Evolutionary conservation across 2,797 vertebrate genomes (phyloP).

Genomic region (Setipinna tenuifilis): DNA sequence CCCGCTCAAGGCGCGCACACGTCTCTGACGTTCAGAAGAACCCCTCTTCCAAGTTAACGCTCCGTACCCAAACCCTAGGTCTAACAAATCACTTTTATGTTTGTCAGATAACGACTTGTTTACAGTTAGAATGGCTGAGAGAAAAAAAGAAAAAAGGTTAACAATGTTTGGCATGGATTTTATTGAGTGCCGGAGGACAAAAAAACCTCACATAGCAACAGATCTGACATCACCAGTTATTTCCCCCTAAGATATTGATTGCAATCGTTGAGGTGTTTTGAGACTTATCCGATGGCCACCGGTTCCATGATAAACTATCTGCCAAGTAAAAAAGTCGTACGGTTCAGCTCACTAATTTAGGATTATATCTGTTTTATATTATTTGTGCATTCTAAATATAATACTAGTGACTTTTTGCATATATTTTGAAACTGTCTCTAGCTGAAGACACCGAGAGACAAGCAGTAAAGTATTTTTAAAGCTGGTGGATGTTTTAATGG

Average conservation of each 20-base stretch:
- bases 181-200: slow-evolving; percentile 41
- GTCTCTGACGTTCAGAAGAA: slow-evolving; percentile 20
- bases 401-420: background rate
- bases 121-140: slow-evolving; percentile 51
- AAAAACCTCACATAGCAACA: slow-evolving; percentile 35
- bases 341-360: background rate
- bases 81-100: slow-evolving; percentile 30
- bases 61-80: background rate
- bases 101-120: slow-evolving; percentile 55
- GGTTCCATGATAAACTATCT: slow-evolving; percentile 48
- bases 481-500: background rate
- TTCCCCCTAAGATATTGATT: slow-evolving; percentile 46
- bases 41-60: slow-evolving; percentile 23
- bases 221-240: slow-evolving; percentile 38
- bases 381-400: background rate
- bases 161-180: slow-evolving; percentile 26
- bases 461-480: background rate
- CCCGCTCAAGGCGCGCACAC: slow-evolving; percentile 39
- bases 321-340: background rate
- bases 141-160: slow-evolving; percentile 25
- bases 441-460: background rate
- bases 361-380: background rate
- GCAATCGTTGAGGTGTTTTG: slow-evolving; percentile 45
- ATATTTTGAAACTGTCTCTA: background rate
- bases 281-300: slow-evolving; percentile 62